phyloP scores from a whole-genome alignment of 2,113 vertebrate genomes.

The Antechinus flavipes region DNA sequence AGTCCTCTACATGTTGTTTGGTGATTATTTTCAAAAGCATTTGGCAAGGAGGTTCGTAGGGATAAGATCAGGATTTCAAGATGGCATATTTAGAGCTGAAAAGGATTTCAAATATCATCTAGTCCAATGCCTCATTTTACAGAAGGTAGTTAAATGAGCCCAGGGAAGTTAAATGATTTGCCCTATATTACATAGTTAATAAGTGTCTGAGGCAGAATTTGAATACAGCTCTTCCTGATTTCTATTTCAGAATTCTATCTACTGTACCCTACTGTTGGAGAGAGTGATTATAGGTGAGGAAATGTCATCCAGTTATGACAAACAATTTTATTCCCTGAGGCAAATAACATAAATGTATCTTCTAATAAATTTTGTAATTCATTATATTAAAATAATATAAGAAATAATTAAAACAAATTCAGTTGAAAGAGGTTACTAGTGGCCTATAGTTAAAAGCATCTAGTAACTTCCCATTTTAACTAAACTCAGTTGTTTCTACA shows the following conservation, averaged over 20 bases:
- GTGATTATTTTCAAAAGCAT: not conserved
- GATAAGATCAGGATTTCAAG: not conserved
- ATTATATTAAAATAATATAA: not conserved
- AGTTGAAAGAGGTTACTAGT: not conserved
- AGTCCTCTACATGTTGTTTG: not conserved
- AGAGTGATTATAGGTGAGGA: not conserved
- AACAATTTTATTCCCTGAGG: not conserved
- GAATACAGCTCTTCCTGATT: not conserved
- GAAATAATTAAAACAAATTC: constrained; percentile 3
- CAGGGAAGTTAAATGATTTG: not conserved
- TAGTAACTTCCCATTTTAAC: not conserved
- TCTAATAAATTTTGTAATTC: not conserved
- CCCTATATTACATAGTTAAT: not conserved
- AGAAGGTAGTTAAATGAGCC: not conserved
- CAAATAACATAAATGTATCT: not conserved
- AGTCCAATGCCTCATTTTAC: not conserved
- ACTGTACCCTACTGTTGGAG: not conserved
- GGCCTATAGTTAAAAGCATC: not conserved
- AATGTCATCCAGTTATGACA: not conserved
- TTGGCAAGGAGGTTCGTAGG: not conserved
- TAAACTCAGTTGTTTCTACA: not conserved
- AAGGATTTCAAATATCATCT: not conserved
- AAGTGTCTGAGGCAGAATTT: not conserved
- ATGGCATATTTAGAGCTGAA: not conserved
- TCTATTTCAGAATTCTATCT: not conserved